Base-by-base conservation (phyloP, 2,888 invertebrate species). In the Odiellus spinosus region DNA sequence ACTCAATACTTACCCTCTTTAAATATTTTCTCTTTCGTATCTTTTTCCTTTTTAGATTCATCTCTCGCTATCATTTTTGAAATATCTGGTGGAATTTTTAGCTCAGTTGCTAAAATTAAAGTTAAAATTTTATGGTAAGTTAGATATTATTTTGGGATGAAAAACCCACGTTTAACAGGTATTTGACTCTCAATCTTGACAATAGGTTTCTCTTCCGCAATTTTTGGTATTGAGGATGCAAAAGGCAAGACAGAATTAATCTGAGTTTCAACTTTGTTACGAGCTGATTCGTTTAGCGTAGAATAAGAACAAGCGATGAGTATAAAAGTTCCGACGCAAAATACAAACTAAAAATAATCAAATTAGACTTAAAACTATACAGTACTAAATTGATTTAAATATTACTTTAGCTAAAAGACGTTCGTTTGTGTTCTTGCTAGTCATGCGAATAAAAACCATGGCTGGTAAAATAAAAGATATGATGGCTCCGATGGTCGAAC, bases 391-490 rank as follows among this genome's bases (percentile, higher is more conserved):
- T 4, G 4, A 26, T 6, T 38, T 12, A 38, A 12, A 12, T 10
- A 59, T 60, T 58, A 82, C 82, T 74, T 88, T 85, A 11, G 90
- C 88, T 45, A 86, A 58, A 5, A 81, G 63, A 57, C 82, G 74
- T 62, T 90, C 90, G 55, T 80, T 84, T 0, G 85, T 83, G 55
- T 82, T 76, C 64, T 85, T 87, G 40, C 77, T 77, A 10, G 83
- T 82, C 50, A 90, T 76, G 53, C 79, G 76, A 32, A 90, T 76
- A 64, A 88, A 93, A 62, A 88, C 84, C 1, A 84, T 75, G 0
- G 91, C 83, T 0, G 96, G 96, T 60, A 93, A 83, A 60, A 95
- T 79, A 33, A 91, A 77, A 59, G 93, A 93, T 55, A 96, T 81
- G 55, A 87, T 75, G 12, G 88, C 82, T 0, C 96, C 96, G 57